Percentiles rank a stretch among this genome's conserved stretches.
These are phyloP conservation scores for Lordiphosa andalusiaca DNA, from an alignment of 2,888 invertebrate genomes.

Conservation along the genomic window DNA sequence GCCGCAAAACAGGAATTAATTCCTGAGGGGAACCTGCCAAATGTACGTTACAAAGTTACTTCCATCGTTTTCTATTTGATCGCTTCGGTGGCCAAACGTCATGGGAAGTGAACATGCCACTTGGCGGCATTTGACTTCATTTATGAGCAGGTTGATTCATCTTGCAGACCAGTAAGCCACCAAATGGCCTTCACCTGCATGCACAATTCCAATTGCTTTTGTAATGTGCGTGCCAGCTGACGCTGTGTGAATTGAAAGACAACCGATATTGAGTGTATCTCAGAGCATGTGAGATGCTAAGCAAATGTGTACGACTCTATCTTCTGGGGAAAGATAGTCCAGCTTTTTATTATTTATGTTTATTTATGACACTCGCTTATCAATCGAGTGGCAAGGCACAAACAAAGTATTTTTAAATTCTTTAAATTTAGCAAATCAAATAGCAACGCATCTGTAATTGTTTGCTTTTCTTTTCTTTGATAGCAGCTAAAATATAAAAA, in stretches of 20 bases:
- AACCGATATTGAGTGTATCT: slow-evolving; percentile 20
- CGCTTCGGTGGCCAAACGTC: slow-evolving; percentile 40
- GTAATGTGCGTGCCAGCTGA: slow-evolving; percentile 70
- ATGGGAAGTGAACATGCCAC: slow-evolving; percentile 52
- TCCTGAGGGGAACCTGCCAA: slow-evolving; percentile 22
- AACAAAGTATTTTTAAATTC: slow-evolving; percentile 36
- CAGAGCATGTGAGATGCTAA: slow-evolving; percentile 3
- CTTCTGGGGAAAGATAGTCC: background rate
- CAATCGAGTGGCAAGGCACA: slow-evolving; percentile 16
- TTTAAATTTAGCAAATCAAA: slow-evolving; percentile 44
- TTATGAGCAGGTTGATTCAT: slow-evolving; percentile 27
- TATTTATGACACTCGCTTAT: slow-evolving; percentile 33
- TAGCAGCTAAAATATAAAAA: slow-evolving; percentile 17
- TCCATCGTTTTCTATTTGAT: slow-evolving; percentile 15
- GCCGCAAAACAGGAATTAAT: slow-evolving; percentile 16
- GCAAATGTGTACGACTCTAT: slow-evolving; percentile 14
- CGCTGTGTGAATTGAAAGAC: slow-evolving; percentile 46
- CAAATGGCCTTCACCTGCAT: slow-evolving; percentile 39
- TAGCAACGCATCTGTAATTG: slow-evolving; percentile 18
- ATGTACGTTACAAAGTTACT: slow-evolving; percentile 28
- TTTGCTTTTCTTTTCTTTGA: slow-evolving; percentile 19
- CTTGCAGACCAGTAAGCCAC: slow-evolving; percentile 47
- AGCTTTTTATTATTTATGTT: slow-evolving; percentile 10
- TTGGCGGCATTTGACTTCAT: slow-evolving; percentile 25
- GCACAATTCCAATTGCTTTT: slow-evolving; percentile 29